phyloP scores from a whole-genome alignment of 2,113 vertebrate species.

The Cairina moschata region DNA sequence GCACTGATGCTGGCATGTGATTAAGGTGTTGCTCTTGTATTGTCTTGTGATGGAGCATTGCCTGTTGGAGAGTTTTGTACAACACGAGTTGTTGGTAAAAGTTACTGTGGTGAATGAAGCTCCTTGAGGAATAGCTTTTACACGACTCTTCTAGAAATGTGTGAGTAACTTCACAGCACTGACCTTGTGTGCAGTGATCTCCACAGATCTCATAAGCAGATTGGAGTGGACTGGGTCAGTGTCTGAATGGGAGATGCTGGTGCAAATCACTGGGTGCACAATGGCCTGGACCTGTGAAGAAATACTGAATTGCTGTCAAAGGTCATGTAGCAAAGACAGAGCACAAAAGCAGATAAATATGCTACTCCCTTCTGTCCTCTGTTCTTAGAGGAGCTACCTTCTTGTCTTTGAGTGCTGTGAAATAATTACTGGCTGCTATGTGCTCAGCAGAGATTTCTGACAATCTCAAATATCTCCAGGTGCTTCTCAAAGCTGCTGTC shows the following conservation, averaged over 20 bases:
- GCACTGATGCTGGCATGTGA: accelerated
- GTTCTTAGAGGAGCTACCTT: neutral
- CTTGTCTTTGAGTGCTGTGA: neutral
- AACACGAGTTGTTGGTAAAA: neutral
- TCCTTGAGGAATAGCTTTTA: neutral
- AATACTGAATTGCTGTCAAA: neutral
- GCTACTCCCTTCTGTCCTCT: neutral
- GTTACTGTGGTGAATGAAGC: neutral
- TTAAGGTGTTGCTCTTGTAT: neutral
- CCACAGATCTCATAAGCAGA: neutral
- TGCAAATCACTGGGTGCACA: neutral
- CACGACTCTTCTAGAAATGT: neutral
- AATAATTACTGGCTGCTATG: neutral
- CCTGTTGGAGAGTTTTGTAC: neutral
- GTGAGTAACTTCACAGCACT: neutral
- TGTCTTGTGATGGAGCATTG: neutral
- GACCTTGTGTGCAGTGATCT: neutral
- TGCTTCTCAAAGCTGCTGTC: neutral
- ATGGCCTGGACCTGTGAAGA: neutral
- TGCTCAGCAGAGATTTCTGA: neutral
- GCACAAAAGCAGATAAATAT: neutral
- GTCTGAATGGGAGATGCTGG: neutral
- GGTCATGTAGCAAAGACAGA: neutral
- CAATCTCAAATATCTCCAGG: neutral
- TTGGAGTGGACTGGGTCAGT: neutral